Evolutionary conservation across 1,140 invertebrate genomes (phyloP).

Genomic region (Physella acuta): DNA sequence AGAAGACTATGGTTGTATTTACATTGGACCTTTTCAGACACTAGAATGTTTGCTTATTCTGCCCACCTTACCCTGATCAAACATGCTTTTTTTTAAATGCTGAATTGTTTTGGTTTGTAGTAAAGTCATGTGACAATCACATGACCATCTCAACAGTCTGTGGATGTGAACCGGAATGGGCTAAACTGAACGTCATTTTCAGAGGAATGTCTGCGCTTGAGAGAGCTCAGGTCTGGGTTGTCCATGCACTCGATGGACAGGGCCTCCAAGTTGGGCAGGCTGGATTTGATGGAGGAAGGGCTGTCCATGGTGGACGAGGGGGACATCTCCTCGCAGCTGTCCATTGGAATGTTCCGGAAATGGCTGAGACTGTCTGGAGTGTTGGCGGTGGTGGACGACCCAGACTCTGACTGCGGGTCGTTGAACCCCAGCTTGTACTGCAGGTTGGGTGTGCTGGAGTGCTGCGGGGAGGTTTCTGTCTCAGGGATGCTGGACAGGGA

Average conservation of each 20-base stretch:
- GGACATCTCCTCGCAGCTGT: neutral
- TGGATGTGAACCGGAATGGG: slow-evolving; percentile 24
- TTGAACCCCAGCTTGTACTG: slow-evolving; percentile 9
- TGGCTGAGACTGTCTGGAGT: neutral
- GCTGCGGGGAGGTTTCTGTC: neutral
- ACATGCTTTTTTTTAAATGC: no score
- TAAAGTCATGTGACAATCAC: no score
- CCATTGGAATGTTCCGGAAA: neutral
- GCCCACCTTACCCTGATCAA: no score
- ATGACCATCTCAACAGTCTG: slow-evolving; percentile 20
- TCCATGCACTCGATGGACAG: neutral
- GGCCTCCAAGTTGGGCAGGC: slow-evolving; percentile 6
- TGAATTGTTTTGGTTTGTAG: no score
- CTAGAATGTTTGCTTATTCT: no score
- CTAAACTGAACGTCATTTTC: slow-evolving; percentile 23
- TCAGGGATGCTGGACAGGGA: slow-evolving; percentile 6
- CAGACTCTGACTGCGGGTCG: neutral
- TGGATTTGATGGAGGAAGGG: slow-evolving; percentile 6
- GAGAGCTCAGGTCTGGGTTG: neutral
- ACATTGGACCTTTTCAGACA: no score
- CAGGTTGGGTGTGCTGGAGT: slow-evolving; percentile 31
- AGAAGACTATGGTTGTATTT: no score
- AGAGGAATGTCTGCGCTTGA: slow-evolving; percentile 12
- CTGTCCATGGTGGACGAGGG: neutral
- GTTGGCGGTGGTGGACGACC: neutral